Evolutionary conservation across 2,113 vertebrate genomes (phyloP), one percentile per base, ranked within the genome.

Genomic region (Scopus umbretta): DNA sequence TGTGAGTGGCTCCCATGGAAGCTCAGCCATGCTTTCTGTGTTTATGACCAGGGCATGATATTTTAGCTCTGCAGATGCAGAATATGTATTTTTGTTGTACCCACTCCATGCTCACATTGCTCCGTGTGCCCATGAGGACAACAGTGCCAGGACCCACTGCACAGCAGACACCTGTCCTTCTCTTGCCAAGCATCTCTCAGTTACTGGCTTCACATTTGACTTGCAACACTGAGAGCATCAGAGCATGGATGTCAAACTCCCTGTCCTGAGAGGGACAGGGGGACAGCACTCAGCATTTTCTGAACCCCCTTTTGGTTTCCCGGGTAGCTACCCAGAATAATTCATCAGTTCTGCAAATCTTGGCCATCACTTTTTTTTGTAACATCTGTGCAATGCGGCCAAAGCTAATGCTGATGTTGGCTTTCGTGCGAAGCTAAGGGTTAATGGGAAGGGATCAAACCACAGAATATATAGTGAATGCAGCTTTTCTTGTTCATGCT

Each of bases 381-480:
- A 53, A 94, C 90, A 71, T 96, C 85, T 19, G 42, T 10, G 26
- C 82, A 38, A 11, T 2, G 3, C 0, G 1, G 93, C 86, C 94
- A 95, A 91, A 91, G 83, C 55, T 83, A 74, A 88, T 79, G 95
- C 94, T 93, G 96, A 70, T 90, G 68, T 92, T 92, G 96, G 85
- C 87, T 43, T 73, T 72, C 2, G 1, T 58, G 70, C 1, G 6
- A 50, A 91, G 70, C 68, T 47, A 88, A 91, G 90, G 70, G 74
- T 86, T 96, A 71, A 92, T 59, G 71, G 72, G 63, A 71, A 76
- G 58, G 47, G 71, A 66, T 52, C 74, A 75, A 45, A 61, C 63
- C 91, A 22, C 91, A 68, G 79, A 88, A 67, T 34, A 23, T 27
- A 58, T 10, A 52, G 90, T 50, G 90, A 90, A 86, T 18, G 93